Percentiles rank a stretch among this genome's conserved stretches.
Evolutionary conservation across 2,797 vertebrate species (phyloP).

Genomic region (Buphagus erythrorhynchus): DNA sequence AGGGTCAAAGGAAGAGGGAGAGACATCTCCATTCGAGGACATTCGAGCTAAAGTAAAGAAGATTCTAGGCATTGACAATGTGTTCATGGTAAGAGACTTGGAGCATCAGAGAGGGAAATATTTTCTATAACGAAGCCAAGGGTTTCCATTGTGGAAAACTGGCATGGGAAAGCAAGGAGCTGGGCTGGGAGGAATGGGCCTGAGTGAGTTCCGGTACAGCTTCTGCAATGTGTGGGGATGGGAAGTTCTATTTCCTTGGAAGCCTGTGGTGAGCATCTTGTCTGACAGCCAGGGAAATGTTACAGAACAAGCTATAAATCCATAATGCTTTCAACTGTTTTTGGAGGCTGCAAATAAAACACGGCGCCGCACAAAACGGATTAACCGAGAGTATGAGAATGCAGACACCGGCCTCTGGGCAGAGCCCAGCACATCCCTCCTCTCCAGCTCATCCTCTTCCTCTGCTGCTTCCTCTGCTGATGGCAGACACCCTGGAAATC

Average conservation of each 20-base stretch:
- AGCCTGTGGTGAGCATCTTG: background rate
- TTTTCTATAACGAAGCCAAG: background rate
- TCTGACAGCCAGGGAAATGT: background rate
- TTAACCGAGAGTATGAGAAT: background rate
- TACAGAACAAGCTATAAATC: background rate
- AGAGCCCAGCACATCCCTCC: background rate
- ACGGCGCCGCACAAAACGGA: background rate
- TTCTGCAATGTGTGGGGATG: background rate
- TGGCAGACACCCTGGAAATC: background rate
- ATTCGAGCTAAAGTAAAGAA: conserved; percentile 77
- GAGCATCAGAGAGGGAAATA: background rate
- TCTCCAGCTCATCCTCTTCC: conserved; percentile 32
- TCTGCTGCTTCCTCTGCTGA: background rate
- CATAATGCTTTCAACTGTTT: background rate
- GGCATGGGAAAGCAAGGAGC: background rate
- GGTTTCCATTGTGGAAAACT: background rate
- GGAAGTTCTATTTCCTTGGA: background rate
- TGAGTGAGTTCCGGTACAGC: background rate
- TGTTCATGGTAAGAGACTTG: conserved; percentile 31
- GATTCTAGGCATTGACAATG: conserved; percentile 70
- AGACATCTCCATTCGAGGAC: background rate
- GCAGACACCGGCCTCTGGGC: background rate
- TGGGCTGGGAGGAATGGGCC: background rate
- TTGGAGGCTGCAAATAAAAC: conserved; percentile 56
- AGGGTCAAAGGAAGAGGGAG: background rate